Percentiles rank a stretch among this genome's conserved stretches.
These are phyloP conservation scores for Graphium colonna DNA, from an alignment of 2,888 invertebrate genomes.

Conservation along the genomic window DNA sequence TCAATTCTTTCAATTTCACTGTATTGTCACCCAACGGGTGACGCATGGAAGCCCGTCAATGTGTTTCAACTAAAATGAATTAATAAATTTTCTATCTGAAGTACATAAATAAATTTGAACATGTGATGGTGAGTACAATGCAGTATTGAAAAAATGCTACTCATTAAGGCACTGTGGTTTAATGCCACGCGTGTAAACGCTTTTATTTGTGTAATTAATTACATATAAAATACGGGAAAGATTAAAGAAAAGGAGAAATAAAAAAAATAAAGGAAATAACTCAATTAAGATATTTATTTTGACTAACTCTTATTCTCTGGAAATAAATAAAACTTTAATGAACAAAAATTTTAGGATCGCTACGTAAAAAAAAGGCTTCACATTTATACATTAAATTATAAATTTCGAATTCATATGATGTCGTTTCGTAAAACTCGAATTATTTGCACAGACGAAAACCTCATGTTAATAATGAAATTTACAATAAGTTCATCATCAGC, in stretches of 20 bases:
- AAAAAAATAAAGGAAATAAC: conserved; percentile 45
- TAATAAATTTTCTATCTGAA: background rate
- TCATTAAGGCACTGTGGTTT: conserved; percentile 23
- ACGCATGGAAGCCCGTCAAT: conserved; percentile 11
- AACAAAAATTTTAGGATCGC: conserved; percentile 52
- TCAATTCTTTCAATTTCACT: background rate
- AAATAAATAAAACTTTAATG: conserved; percentile 62
- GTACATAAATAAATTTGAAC: background rate
- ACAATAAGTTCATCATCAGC: background rate
- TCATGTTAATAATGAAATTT: background rate
- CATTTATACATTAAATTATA: conserved; percentile 42
- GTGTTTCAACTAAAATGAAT: background rate
- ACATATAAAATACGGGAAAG: background rate
- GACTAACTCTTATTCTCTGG: conserved; percentile 49
- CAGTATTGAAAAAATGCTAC: conserved; percentile 3
- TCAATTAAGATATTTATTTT: conserved; percentile 59
- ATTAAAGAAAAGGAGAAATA: conserved; percentile 23
- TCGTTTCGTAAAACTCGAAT: conserved; percentile 19
- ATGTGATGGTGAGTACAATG: background rate
- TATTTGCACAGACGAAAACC: background rate
- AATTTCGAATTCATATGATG: conserved; percentile 37
- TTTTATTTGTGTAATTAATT: conserved; percentile 2
- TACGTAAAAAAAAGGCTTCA: conserved; percentile 48
- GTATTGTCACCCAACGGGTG: background rate
- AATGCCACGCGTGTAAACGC: background rate